Evolutionary conservation across 2,888 invertebrate genomes (phyloP), one percentile per base, ranked within the genome.

Genomic region (Drosophila glabriapex): DNA sequence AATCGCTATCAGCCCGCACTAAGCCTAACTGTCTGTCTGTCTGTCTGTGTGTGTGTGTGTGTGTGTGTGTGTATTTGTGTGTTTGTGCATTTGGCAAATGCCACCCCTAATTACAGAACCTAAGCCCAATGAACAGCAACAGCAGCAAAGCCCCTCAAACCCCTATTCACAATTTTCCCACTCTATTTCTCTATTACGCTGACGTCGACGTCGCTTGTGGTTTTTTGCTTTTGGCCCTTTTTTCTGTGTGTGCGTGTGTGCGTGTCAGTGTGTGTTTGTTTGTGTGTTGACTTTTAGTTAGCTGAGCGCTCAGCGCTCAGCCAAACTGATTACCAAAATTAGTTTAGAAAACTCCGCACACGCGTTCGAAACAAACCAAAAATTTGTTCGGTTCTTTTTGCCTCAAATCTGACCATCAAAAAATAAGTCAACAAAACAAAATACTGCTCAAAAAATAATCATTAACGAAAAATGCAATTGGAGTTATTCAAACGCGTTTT

Each of bases 271-370:
- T 54, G 29, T 78, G 76, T 75, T 12, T 28, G 49, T 77, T n/a
- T n/a, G 43, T 37, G 37, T 74, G 68, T 80, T 85, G 83, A 77
- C 85, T 72, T 46, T 83, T 89, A 89, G 84, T 86, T 88, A 85
- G 78, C 80, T 77, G 46, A 25, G 78, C 78, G 76, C 73, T 73
- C 75, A 64, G 49, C 74, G 85, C 76, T 25, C 46, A 25, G 81
- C 73, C 83, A 80, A 46, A 77, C 85, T 91, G 90, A 89, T 91
- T 91, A 92, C 87, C 84, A 85, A 79, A 91, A 92, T 91, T 91
- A 92, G 91, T 91, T 91, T 91, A 91, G 91, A 91, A 91, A 92
- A 87, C 91, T 91, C 91, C 89, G 92, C 87, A 79, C 77, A 83
- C 91, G 91, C 89, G 91, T 91, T 91, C 87, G 91, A 91, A 88